These are phyloP conservation scores for Prenolepis imparis DNA, from an alignment of 2,888 invertebrate species.

Conservation along the genomic window DNA sequence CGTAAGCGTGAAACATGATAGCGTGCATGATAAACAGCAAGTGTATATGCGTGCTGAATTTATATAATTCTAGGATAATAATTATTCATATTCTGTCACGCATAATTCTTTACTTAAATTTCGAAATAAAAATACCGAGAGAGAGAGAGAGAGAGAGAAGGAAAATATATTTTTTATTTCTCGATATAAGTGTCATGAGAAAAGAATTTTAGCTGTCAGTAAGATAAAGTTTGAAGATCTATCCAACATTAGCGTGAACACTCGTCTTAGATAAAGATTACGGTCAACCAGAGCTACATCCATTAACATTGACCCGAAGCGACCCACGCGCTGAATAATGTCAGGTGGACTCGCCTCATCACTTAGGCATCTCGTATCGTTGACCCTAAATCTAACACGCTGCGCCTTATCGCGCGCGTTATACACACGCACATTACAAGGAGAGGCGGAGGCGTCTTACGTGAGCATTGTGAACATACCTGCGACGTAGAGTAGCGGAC, in stretches of 20 bases:
- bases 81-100: not conserved
- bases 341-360: slow-evolving; percentile 46
- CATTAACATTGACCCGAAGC: slow-evolving; percentile 58
- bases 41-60: not conserved
- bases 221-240: no score
- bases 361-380: slow-evolving; percentile 48
- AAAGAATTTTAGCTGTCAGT: not conserved
- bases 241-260: not conserved
- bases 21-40: not conserved
- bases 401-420: slow-evolving; percentile 6
- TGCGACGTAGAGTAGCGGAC: slow-evolving; percentile 5
- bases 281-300: slow-evolving; percentile 31
- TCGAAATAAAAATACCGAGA: not conserved
- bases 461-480: not conserved
- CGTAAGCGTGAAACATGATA: not conserved
- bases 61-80: not conserved
- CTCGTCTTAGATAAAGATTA: slow-evolving; percentile 23
- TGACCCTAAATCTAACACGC: slow-evolving; percentile 49
- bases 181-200: not conserved
- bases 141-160: not conserved
- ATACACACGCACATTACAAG: not conserved
- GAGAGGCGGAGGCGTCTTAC: not conserved
- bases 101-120: not conserved
- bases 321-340: slow-evolving; percentile 57
- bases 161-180: not conserved